Evolutionary conservation across 2,113 vertebrate species (phyloP).

Genomic region (Pundamilia nyererei): DNA sequence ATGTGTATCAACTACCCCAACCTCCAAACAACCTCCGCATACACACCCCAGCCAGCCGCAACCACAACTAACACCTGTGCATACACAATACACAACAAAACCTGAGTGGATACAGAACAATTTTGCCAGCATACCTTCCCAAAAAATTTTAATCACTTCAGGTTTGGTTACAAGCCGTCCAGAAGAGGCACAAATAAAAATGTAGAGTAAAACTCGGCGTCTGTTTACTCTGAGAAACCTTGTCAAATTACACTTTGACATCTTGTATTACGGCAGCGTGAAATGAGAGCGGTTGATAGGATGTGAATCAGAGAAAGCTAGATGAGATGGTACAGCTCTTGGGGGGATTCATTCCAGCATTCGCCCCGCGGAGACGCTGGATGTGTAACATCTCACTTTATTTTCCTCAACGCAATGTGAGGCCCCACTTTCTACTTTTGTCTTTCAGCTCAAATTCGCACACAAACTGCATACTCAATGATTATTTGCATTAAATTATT

Average conservation of each 20-base stretch:
- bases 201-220: neutral
- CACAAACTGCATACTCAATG: constrained; percentile 70
- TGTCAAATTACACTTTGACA: constrained; percentile 60
- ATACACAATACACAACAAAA: neutral
- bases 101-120: neutral
- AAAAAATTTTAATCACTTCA: neutral
- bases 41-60: neutral
- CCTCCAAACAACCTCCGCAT: neutral
- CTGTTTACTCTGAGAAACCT: constrained; percentile 52
- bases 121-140: neutral
- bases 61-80: neutral
- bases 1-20: constrained; percentile 32
- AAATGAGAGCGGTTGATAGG: constrained; percentile 42
- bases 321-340: constrained; percentile 55
- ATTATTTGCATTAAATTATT: constrained; percentile 76
- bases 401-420: constrained; percentile 65
- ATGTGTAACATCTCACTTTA: constrained; percentile 66
- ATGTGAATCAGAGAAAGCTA: constrained; percentile 53
- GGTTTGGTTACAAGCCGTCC: neutral
- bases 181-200: constrained; percentile 9
- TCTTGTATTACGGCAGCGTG: constrained; percentile 24
- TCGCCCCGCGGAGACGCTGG: constrained; percentile 58
- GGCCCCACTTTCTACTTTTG: constrained; percentile 67
- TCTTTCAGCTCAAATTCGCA: constrained; percentile 70
- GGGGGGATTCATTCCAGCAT: constrained; percentile 58